Evolutionary conservation across 2,113 vertebrate species (phyloP).

Genomic region (Triplophysa dalaica): DNA sequence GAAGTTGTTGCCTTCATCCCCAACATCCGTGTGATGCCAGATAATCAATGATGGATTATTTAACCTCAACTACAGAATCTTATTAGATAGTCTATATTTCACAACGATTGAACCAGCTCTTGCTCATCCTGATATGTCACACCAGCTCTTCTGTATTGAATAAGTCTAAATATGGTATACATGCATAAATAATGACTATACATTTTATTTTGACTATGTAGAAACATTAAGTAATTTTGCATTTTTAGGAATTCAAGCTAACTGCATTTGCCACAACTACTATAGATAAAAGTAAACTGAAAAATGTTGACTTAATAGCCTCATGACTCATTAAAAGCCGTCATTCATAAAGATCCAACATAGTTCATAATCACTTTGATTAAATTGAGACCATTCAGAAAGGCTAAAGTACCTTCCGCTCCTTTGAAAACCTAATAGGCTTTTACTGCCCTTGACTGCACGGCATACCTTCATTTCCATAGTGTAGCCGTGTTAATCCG

Average conservation of each 20-base stretch:
- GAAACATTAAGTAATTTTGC: no score
- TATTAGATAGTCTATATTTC: not conserved
- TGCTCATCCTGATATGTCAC: not conserved
- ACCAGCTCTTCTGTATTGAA: no score
- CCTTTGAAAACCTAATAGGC: slow-evolving; percentile 52
- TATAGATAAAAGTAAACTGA: not conserved
- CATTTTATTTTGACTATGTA: no score
- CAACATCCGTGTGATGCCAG: no score
- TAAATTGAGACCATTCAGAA: not conserved
- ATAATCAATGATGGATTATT: not conserved
- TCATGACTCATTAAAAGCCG: not conserved
- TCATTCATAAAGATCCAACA: slow-evolving; percentile 3
- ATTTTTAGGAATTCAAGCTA: no score
- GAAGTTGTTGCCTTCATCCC: not conserved
- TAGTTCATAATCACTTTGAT: slow-evolving; percentile 30
- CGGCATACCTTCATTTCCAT: slow-evolving; percentile 31
- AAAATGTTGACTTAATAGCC: no score
- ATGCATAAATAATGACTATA: no score
- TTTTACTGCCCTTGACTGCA: slow-evolving; percentile 51
- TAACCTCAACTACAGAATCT: not conserved
- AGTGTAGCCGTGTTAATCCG: slow-evolving; percentile 23
- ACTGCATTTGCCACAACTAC: not conserved
- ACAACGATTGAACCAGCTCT: not conserved
- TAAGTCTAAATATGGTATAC: no score
- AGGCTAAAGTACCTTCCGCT: slow-evolving; percentile 37